phyloP scores from a whole-genome alignment of 2,888 invertebrate genomes.

The Pristionchus exspectatus region DNA sequence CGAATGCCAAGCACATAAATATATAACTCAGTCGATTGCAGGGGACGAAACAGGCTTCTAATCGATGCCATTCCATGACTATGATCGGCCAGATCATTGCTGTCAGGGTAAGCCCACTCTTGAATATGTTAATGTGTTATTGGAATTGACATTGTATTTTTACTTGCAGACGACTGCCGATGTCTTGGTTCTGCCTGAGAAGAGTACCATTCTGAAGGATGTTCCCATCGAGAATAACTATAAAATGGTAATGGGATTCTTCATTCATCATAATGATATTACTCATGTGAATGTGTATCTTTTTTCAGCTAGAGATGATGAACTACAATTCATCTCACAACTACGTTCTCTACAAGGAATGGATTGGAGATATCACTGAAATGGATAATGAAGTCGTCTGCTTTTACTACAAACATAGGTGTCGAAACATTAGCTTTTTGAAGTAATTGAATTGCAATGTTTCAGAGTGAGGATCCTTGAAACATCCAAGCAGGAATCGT shows the following conservation, averaged over 20 bases:
- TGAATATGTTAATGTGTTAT: not conserved
- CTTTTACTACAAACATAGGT: constrained; percentile 51
- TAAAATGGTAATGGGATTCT: constrained; percentile 31
- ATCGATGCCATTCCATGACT: not conserved
- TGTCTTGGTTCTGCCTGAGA: constrained; percentile 45
- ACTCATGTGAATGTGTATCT: too few species aligned
- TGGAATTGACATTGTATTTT: not conserved
- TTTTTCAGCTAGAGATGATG: constrained; percentile 48
- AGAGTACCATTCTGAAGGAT: constrained; percentile 34
- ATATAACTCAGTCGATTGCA: not conserved
- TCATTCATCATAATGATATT: too few species aligned
- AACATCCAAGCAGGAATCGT: not conserved
- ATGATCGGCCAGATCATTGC: constrained; percentile 43
- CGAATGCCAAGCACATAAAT: not conserved
- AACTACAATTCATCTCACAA: constrained; percentile 56
- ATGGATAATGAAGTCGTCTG: constrained; percentile 48
- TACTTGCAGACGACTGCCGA: constrained; percentile 37
- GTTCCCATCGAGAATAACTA: constrained; percentile 36
- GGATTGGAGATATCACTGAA: constrained; percentile 52
- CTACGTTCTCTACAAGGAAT: constrained; percentile 51
- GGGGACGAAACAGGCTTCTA: not conserved
- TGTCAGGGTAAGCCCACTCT: not conserved
- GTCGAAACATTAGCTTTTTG: not conserved
- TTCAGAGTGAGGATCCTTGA: constrained; percentile 20
- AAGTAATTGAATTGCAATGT: not conserved